Evolutionary conservation across 53 echinoderm and acorn worm species (phyloP).

Genomic region (Glandiceps talaboti): DNA sequence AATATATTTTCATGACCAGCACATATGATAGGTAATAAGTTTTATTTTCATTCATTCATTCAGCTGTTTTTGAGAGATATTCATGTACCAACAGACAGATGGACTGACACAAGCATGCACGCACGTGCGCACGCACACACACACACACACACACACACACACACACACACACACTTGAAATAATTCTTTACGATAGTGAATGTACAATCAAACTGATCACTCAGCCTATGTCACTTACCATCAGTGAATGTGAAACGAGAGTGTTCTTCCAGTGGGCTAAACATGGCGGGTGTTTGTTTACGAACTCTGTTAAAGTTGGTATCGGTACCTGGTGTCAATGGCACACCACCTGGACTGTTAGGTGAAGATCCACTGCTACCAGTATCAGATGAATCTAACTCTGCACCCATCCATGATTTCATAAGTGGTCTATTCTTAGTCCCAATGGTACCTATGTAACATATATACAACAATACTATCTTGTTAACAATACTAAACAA

Average conservation of each 20-base stretch:
- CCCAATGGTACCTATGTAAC: constrained; percentile 55
- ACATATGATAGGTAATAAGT: too few species aligned
- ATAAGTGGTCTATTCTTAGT: constrained; percentile 23
- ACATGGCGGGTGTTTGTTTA: background rate
- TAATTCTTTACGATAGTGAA: background rate
- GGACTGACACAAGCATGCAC: background rate
- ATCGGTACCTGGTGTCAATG: background rate
- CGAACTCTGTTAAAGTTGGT: background rate
- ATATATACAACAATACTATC: too few species aligned
- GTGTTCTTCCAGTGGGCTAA: background rate
- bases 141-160: background rate
- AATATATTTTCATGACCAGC: too few species aligned
- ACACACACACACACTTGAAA: background rate
- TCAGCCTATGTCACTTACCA: background rate
- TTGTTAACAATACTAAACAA: too few species aligned
- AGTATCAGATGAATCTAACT: background rate
- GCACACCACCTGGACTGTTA: background rate
- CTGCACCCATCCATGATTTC: background rate
- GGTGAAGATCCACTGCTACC: background rate
- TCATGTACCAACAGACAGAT: background rate
- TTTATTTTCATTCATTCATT: too few species aligned
- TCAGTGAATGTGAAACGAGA: constrained; percentile 20
- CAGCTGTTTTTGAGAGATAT: background rate
- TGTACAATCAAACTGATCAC: background rate
- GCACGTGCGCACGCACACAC: background rate